Evolutionary conservation across 2,888 invertebrate species (phyloP), one percentile per base, ranked within the genome.

Genomic region (Parochlus steinenii): DNA sequence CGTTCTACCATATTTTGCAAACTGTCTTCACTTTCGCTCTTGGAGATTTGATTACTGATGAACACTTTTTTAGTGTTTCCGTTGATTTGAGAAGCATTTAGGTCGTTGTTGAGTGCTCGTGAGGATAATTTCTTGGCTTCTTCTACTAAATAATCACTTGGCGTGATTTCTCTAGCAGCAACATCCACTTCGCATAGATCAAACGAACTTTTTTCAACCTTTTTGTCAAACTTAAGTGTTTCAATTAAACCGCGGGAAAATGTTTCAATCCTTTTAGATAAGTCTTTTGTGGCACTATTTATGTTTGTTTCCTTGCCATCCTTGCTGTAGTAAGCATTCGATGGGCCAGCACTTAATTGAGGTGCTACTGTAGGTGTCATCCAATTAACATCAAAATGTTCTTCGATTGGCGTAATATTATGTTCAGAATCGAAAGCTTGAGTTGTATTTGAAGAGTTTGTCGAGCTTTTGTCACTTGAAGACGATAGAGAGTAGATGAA

Each of bases 381-480:
- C 57, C 58, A 59, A 29, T 57, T 56, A 3, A 59, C 55, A 30
- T 59, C 59, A 48, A 59, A 53, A 38, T 59, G 59, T 40, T 59
- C 59, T 44, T 59, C 59, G 29, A 59, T 59, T 10, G 59, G 59
- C 5, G 59, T 59, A 22, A 59, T 59, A 40, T 59, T 59, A 41
- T 59, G 59, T 41, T 59, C 59, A 5, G 59, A 59, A 34, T 59
- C 59, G 26, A 59, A 54, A 26, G 59, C 58, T 44, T 59, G 59
- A 4, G 59, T 58, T 32, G 58, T 57, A 45, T 59, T 59, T 3
- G 59, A 59, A 1, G 58, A 58, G 38, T 59, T 59, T 2, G 64
- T 58, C 3, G 64, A 58, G 12, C 62, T 54, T 24, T 65, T 54
- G 42, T 74, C 73, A 26, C 73, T 72, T 1, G 67, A 69, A 1